Evolutionary conservation across 2,797 vertebrate genomes (phyloP).

Genomic region (Etheostoma nigrum): DNA sequence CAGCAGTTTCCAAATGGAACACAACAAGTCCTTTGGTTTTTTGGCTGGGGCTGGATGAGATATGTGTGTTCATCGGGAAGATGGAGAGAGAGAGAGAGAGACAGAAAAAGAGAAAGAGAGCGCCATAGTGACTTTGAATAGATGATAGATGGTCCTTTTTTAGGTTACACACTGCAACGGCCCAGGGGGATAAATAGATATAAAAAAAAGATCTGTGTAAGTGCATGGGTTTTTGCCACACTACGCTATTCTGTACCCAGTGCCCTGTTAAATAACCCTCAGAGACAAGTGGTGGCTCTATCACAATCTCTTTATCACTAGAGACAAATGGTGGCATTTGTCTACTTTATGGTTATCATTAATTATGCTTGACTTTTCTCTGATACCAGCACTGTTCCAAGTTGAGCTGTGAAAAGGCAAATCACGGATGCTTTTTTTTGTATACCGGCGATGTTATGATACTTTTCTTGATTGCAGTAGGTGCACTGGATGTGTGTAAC

Average conservation of each 20-base stretch:
- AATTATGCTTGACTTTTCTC: conserved; percentile 75
- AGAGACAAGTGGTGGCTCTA: conserved; percentile 47
- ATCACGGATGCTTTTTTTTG: conserved; percentile 23
- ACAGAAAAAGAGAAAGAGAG: conserved; percentile 9
- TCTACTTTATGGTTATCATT: conserved; percentile 72
- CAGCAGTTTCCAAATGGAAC: conserved; percentile 46
- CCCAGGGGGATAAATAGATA: conserved; percentile 56
- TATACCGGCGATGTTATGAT: conserved; percentile 38
- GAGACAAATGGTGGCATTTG: conserved; percentile 73
- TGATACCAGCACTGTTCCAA: conserved; percentile 66
- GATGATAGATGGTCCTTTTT: conserved; percentile 72
- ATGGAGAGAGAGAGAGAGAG: conserved; percentile 9
- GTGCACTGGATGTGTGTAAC: conserved; percentile 21
- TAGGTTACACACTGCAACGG: conserved; percentile 56
- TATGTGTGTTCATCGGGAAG: conserved; percentile 50
- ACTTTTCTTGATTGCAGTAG: conserved; percentile 2
- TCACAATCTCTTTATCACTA: conserved; percentile 60
- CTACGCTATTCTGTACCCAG: conserved; percentile 38
- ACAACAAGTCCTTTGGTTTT: conserved; percentile 40
- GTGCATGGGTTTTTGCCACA: conserved; percentile 56
- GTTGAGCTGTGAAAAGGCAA: conserved; percentile 45
- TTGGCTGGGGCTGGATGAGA: conserved; percentile 19
- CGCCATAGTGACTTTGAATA: conserved; percentile 57
- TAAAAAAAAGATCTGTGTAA: conserved; percentile 57
- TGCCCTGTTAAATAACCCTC: conserved; percentile 45